These are phyloP conservation scores for Bellardia pandia DNA, from an alignment of 2,888 invertebrate species.

Conservation along the genomic window DNA sequence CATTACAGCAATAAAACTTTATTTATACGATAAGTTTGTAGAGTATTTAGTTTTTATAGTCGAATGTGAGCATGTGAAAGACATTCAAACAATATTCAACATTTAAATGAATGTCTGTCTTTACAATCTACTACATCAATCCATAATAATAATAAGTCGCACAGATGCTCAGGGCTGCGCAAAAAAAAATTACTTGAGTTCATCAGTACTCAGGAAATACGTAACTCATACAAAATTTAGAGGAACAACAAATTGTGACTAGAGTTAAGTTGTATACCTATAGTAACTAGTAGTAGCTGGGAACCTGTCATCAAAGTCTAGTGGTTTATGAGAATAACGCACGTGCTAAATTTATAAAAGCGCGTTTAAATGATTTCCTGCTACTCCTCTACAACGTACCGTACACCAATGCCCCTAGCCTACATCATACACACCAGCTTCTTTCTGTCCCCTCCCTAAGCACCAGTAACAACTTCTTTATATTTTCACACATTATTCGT, in stretches of 20 bases:
- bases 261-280: background rate
- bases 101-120: slow-evolving; percentile 26
- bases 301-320: slow-evolving; percentile 44
- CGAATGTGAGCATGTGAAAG: background rate
- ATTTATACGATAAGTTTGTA: background rate
- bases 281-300: background rate
- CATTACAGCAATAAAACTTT: slow-evolving; percentile 20
- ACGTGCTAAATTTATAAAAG: slow-evolving; percentile 70
- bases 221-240: background rate
- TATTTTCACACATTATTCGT: slow-evolving; percentile 36
- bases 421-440: no score
- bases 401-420: background rate
- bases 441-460: background rate
- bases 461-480: background rate
- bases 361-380: slow-evolving; percentile 61
- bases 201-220: background rate
- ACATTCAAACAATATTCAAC: slow-evolving; percentile 2
- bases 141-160: background rate
- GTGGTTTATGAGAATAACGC: slow-evolving; percentile 49
- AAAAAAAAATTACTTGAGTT: background rate
- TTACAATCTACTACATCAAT: slow-evolving; percentile 7
- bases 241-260: slow-evolving; percentile 16
- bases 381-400: background rate
- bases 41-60: slow-evolving; percentile 3
- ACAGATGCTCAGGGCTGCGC: background rate